phyloP scores from a whole-genome alignment of 2,888 invertebrate species.

The Iphiclides podalirius region DNA sequence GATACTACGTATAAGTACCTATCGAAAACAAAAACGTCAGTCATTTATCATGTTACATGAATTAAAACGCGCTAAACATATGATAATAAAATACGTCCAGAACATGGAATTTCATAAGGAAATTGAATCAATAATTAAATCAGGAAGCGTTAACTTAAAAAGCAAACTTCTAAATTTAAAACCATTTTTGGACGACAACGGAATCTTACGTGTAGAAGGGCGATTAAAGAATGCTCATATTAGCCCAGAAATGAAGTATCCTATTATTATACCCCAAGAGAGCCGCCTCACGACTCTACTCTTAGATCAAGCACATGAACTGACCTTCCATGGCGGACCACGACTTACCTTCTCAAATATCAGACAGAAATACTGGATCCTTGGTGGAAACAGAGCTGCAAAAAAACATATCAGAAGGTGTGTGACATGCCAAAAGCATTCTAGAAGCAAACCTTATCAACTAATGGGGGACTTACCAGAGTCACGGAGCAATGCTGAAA shows the following conservation, averaged over 20 bases:
- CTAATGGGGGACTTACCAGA: constrained; percentile 23
- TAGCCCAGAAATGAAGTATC: constrained; percentile 26
- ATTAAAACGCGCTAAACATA: too few relatives aligned
- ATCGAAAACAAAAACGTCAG: too few relatives aligned
- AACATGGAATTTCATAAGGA: too few relatives aligned
- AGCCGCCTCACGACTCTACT: constrained; percentile 23
- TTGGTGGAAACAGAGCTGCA: background rate
- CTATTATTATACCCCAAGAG: constrained; percentile 28
- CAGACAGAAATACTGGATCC: constrained; percentile 30
- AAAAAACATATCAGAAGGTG: constrained; percentile 7
- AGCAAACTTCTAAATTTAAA: constrained; percentile 21
- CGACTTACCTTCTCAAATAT: constrained; percentile 30
- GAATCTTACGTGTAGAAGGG: constrained; percentile 21
- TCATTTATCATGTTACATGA: too few relatives aligned
- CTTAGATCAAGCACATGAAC: constrained; percentile 25
- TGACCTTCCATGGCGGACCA: constrained; percentile 33
- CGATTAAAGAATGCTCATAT: constrained; percentile 14
- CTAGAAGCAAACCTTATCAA: background rate
- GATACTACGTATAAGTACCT: too few relatives aligned
- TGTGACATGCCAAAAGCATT: background rate
- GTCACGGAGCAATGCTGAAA: too few relatives aligned
- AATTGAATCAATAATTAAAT: too few relatives aligned
- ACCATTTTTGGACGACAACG: constrained; percentile 17
- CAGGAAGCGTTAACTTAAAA: background rate
- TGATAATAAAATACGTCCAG: too few relatives aligned